phyloP scores from a whole-genome alignment of 2,888 invertebrate genomes.

The Pollenia amentaria region DNA sequence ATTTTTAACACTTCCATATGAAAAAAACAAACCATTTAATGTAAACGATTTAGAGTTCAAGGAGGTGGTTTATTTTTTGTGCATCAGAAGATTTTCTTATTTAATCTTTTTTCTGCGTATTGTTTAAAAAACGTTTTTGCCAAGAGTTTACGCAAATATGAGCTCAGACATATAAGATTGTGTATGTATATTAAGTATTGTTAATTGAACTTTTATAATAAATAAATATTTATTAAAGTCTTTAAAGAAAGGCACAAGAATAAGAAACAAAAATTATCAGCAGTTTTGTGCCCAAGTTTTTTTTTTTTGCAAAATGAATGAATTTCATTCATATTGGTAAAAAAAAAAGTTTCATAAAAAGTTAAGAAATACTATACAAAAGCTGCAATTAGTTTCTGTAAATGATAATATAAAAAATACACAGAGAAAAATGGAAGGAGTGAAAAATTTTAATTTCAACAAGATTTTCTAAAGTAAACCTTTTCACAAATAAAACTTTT shows the following conservation, averaged over 20 bases:
- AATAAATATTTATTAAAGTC: slow-evolving; percentile 47
- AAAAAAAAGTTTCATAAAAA: not conserved
- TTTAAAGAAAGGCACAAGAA: slow-evolving; percentile 11
- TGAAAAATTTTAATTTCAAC: too few species aligned
- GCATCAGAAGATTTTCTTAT: slow-evolving; percentile 14
- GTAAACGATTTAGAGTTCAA: slow-evolving; percentile 60
- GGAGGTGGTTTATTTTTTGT: slow-evolving; percentile 42
- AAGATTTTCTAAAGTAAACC: too few species aligned
- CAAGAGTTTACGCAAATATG: slow-evolving; percentile 42
- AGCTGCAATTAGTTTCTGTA: not conserved
- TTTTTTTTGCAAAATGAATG: slow-evolving; percentile 48
- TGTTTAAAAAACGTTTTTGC: slow-evolving; percentile 11
- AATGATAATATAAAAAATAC: too few species aligned
- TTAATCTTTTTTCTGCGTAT: slow-evolving; percentile 28
- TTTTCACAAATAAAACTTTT: too few species aligned
- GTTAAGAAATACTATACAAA: not conserved
- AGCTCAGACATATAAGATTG: slow-evolving; percentile 1
- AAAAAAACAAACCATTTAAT: slow-evolving; percentile 14
- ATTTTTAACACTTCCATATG: slow-evolving; percentile 36
- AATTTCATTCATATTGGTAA: slow-evolving; percentile 45
- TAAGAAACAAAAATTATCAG: slow-evolving; percentile 11
- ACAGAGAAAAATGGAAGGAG: too few species aligned
- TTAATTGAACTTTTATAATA: slow-evolving; percentile 58
- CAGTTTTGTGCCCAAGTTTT: not conserved
- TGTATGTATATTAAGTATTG: slow-evolving; percentile 17